Conservation (phyloP, 1,140 invertebrate genomes). For the Drosophila watanabei region DNA sequence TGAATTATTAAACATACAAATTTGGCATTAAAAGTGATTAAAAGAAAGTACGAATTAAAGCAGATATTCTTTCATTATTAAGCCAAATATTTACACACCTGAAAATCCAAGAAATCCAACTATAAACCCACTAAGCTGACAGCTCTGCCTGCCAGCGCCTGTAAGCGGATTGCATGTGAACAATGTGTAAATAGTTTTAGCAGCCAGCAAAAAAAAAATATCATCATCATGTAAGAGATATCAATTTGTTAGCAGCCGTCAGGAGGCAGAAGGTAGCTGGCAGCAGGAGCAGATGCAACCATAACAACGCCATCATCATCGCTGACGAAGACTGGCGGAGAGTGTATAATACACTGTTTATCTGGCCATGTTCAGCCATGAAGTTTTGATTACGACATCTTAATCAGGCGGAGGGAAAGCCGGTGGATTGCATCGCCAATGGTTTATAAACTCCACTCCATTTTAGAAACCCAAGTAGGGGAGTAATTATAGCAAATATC, state of each 20-base stretch:
- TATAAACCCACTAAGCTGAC: neutral
- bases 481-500: conserved; percentile 7
- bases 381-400: conserved; percentile 36
- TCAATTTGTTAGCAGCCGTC: conserved; percentile 61
- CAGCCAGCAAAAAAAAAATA: conserved; percentile 31
- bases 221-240: conserved; percentile 62
- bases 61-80: too few species aligned
- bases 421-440: neutral
- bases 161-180: conserved; percentile 40
- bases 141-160: neutral
- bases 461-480: neutral
- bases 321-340: conserved; percentile 2
- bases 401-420: conserved; percentile 19
- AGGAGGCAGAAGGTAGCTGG: neutral
- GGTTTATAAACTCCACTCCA: conserved; percentile 1
- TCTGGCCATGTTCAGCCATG: conserved; percentile 14
- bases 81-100: neutral
- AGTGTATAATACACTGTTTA: conserved; percentile 21
- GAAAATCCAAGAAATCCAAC: neutral
- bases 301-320: conserved; percentile 17
- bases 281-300: conserved; percentile 10
- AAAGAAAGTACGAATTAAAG: neutral
- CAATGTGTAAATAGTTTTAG: conserved; percentile 61
- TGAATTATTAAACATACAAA: too few species aligned
- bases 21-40: neutral